Percentiles rank a stretch among this genome's conserved stretches.
Evolutionary conservation across 37 sponge, comb jelly and placozoan species (phyloP).

Genomic region (Cliona cf. orientalis): DNA sequence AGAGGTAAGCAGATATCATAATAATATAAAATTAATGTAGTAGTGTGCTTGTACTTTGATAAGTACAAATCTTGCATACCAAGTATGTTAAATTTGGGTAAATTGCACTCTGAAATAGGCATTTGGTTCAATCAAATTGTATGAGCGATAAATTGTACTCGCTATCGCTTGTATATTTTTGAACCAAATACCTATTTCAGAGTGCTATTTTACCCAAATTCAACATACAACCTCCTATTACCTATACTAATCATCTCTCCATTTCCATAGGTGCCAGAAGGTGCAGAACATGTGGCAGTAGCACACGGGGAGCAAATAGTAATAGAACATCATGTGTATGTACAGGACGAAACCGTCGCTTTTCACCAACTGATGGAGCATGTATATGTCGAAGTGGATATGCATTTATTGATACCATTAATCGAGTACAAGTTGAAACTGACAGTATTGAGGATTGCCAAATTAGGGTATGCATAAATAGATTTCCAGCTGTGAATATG

Average conservation of each 20-base stretch:
- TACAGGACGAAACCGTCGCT: not conserved
- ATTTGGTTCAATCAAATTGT: not conserved
- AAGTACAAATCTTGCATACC: not conserved
- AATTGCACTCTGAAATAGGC: too few relatives aligned
- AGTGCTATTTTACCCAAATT: not conserved
- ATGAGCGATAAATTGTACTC: not conserved
- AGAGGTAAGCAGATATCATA: not conserved
- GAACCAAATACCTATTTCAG: too few relatives aligned
- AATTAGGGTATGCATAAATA: not conserved
- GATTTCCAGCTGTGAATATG: too few relatives aligned
- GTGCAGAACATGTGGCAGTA: not conserved
- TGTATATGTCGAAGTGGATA: not conserved
- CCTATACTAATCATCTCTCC: not conserved
- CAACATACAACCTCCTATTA: not conserved
- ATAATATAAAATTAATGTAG: not conserved
- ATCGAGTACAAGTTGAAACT: not conserved
- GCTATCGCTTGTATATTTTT: too few relatives aligned
- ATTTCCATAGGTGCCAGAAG: not conserved
- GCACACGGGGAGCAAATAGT: not conserved
- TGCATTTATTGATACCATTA: not conserved
- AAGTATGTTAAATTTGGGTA: not conserved
- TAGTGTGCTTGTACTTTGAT: not conserved
- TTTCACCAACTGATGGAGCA: not conserved
- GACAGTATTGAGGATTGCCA: not conserved
- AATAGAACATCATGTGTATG: not conserved